Evolutionary conservation across 2,888 invertebrate species (phyloP), one percentile per base, ranked within the genome.

Genomic region (Uloborus plumipes): DNA sequence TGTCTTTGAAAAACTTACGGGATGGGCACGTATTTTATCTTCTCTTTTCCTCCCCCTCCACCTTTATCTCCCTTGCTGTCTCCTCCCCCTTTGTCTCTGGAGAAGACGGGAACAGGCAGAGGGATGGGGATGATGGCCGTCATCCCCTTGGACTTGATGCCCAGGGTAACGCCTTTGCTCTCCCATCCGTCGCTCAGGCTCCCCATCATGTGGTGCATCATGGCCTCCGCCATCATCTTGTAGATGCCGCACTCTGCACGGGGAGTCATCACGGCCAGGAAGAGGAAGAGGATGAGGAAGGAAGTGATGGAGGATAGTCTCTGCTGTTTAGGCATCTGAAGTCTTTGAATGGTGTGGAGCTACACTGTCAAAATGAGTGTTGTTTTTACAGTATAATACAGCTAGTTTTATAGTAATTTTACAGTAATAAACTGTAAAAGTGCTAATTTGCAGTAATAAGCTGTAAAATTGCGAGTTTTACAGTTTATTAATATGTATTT

Each of bases 61-160:
- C 59, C 59, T 14, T 26, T 26, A 59, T 20, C 22, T 59, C 59
- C 59, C 4, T 18, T 13, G 6, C 59, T 13, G 59, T 26, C 59
- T 59, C 59, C 59, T 13, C 77, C 77, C n/a, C 75, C 75, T 20
- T 72, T 76, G 20, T 72, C 77, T 22, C 71, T 83, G 55, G 77
- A 69, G 61, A 83, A 83, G n/a, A 83, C 16, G 7, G 83, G 83
- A 3, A 83, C 14, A 1, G 83, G 83, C 7, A 83, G 2, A 4
- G 83, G 83, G 9, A 83, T 67, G 3, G 83, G 83, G 9, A 83
- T 83, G 31, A 83, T 73, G 18, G 83, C 83, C 22, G 83, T 83
- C 83, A 83, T 83, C 14, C 83, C 83, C 15, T 83, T 77, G 1
- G 73, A 72, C 31, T 77, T 83, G 51, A 83, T 53, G 1, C 83